These are phyloP conservation scores for Misgurnus anguillicaudatus DNA, from an alignment of 2,113 vertebrate genomes.

Conservation along the genomic window DNA sequence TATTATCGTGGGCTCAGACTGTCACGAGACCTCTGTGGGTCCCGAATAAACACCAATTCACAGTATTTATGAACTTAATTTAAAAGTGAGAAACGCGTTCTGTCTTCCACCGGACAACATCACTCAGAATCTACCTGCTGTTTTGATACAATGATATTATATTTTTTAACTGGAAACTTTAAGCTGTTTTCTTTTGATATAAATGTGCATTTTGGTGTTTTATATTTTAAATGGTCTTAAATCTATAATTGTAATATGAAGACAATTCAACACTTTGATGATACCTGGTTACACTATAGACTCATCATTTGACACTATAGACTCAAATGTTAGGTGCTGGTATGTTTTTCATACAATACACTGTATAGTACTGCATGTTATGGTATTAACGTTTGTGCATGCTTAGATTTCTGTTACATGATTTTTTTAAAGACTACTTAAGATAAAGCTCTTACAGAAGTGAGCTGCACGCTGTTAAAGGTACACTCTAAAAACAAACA, in stretches of 20 bases:
- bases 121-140: neutral
- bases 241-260: neutral
- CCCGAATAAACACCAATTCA: neutral
- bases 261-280: neutral
- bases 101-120: neutral
- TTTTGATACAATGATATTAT: neutral
- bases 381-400: neutral
- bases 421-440: neutral
- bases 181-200: neutral
- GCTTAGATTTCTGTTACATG: neutral
- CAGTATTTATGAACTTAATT: conserved; percentile 25
- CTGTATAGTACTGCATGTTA: neutral
- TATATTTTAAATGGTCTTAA: neutral
- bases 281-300: neutral
- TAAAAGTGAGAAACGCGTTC: conserved; percentile 2
- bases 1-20: conserved; percentile 80
- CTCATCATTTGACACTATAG: neutral
- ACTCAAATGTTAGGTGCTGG: neutral
- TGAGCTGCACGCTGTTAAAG: neutral
- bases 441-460: neutral
- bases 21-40: neutral
- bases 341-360: neutral
- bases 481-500: no score
- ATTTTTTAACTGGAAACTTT: conserved; percentile 13
- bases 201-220: neutral